Conservation (phyloP, 1,140 invertebrate species). For the Drosophila tristis region DNA sequence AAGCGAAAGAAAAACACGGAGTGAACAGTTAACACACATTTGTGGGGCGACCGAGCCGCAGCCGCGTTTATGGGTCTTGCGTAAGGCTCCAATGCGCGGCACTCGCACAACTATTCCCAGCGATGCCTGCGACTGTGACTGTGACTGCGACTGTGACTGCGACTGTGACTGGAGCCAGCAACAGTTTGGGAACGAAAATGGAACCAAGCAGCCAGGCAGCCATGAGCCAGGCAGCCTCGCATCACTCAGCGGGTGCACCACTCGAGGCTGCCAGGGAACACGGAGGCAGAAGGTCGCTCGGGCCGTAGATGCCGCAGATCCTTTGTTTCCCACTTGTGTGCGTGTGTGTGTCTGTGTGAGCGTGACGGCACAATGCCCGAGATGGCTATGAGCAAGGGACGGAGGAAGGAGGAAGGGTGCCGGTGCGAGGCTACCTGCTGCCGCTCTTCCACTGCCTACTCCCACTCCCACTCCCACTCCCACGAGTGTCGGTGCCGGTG, state of each 20-base stretch:
- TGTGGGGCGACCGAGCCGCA: too few species aligned
- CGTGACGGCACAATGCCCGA: conserved; percentile 38
- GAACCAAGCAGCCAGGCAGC: neutral
- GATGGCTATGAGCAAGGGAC: neutral
- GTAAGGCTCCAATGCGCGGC: conserved; percentile 14
- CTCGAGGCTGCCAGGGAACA: conserved; percentile 27
- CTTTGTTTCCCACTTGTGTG: conserved; percentile 9
- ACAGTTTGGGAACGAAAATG: neutral
- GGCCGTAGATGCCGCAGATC: neutral
- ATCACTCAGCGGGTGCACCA: conserved; percentile 41
- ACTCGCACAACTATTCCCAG: neutral
- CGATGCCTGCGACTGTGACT: conserved; percentile 17
- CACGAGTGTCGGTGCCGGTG: conserved; percentile 12
- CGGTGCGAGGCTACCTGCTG: too few species aligned
- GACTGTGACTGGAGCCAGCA: neutral
- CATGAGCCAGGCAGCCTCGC: neutral
- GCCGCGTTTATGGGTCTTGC: conserved; percentile 26
- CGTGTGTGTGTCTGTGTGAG: neutral
- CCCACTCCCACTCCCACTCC: too few species aligned
- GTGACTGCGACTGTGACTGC: conserved; percentile 16
- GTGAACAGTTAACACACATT: too few species aligned
- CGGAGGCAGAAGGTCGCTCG: neutral
- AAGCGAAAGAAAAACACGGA: too few species aligned
- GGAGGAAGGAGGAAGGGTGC: too few species aligned
- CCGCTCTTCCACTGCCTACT: too few species aligned